Base-by-base conservation (phyloP, 2,113 vertebrate genomes). In the Microcebus ravelobensis region DNA sequence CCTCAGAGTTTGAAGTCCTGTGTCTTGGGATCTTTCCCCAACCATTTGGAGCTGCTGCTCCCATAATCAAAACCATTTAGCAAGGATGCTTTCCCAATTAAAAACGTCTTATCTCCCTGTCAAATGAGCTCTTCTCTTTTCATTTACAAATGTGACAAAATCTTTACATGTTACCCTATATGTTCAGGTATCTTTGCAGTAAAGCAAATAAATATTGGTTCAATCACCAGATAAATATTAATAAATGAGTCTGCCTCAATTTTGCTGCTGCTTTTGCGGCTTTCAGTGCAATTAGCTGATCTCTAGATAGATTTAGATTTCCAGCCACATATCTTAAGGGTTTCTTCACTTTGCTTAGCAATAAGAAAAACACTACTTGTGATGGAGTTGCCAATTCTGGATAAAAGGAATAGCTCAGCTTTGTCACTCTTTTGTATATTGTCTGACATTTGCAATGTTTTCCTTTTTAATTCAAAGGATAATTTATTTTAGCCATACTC, bases 111-210 rank as follows among this genome's bases (percentile, higher is more conserved):
- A 50, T 70, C 67, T 48, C 6, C 23, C 39, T 73, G 12, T 76
- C 20, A 82, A 42, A 55, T 50, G 29, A 87, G 48, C 42, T 63
- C 12, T 90, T 61, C 34, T 71, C 52, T 94, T 93, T 83, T 85
- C 70, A 79, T 25, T 91, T 68, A 68, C 29, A 92, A 92, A 94
- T 36, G 36, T 85, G 39, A 67, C 67, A 77, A 57, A 71, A 90
- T 61, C 9, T 23, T 42, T 50, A 68, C 15, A 34, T 65, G 45
- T 63, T 65, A 81, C 17, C 39, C 27, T 29, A 0, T 25, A 59
- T n/a, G 6, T 61, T 20, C 36, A 67, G 23, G 61, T 73, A 12
- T 63, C 29, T 68, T 97, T 70, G 61, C 70, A 34, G 50, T 42
- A 87, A 73, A 63, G 68, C 86, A 83, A 91, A 85, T 57, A 65